Conservation (phyloP, 2,797 vertebrate genomes). For the Leucoraja ocellata region DNA sequence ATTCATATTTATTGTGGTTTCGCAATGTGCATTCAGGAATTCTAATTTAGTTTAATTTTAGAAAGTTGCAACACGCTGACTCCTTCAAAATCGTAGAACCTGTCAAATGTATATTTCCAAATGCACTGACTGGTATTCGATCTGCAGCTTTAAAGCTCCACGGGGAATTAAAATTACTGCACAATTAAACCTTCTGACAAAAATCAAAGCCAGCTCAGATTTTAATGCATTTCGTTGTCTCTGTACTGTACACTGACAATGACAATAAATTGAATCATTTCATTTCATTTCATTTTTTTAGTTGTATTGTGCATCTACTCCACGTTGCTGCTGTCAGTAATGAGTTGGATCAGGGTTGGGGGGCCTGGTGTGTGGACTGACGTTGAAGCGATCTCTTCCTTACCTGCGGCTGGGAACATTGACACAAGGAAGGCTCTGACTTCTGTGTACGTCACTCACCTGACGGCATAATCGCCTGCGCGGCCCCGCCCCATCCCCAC, state of each 20-base stretch:
- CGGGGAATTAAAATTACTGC: neutral
- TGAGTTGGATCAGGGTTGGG: neutral
- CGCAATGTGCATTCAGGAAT: neutral
- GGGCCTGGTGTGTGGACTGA: neutral
- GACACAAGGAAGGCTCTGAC: neutral
- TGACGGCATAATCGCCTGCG: neutral
- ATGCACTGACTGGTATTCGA: neutral
- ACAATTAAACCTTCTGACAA: neutral
- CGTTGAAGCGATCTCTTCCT: neutral
- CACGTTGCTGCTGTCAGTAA: neutral
- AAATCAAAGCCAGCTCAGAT: neutral
- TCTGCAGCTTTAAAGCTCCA: neutral
- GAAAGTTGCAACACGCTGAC: neutral
- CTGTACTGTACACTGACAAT: too few species aligned
- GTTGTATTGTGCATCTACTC: neutral
- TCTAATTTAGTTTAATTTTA: neutral
- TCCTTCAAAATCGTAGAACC: neutral
- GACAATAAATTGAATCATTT: too few species aligned
- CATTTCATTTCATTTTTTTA: too few species aligned
- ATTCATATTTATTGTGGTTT: neutral
- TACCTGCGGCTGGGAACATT: neutral
- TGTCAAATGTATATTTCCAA: neutral
- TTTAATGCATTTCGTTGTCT: too few species aligned
- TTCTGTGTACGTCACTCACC: constrained; percentile 31
- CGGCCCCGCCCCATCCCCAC: neutral